Evolutionary conservation across 2,113 vertebrate genomes (phyloP).

Genomic region (Alligator sinensis): DNA sequence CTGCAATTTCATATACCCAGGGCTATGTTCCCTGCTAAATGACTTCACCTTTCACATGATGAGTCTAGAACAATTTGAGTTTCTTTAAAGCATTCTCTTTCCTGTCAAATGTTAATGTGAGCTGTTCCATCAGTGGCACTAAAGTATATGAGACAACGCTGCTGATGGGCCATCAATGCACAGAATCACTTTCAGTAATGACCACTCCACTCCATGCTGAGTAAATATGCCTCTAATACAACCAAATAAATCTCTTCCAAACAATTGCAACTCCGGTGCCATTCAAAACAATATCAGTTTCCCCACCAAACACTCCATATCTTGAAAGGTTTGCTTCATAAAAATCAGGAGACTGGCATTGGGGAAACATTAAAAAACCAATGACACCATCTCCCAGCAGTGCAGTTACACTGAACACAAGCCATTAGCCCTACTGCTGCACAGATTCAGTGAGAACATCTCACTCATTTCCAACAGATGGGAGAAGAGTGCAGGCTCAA

Average conservation of each 20-base stretch:
- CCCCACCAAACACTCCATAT: not conserved
- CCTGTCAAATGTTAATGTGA: not conserved
- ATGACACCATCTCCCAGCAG: not conserved
- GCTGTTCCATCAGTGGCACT: not conserved
- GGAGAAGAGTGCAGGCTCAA: not conserved
- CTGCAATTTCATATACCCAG: not conserved
- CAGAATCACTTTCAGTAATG: not conserved
- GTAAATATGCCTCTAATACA: not conserved
- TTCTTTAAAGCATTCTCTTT: not conserved
- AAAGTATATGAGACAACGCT: not conserved
- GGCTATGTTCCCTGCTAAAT: not conserved
- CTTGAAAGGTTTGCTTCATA: not conserved
- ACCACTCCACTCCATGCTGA: not conserved
- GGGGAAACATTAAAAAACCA: not conserved
- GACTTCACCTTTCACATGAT: not conserved
- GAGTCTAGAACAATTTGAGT: not conserved
- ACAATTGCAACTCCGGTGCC: accelerated
- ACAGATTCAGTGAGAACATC: not conserved
- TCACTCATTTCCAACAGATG: not conserved
- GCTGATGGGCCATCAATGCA: not conserved
- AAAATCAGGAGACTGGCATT: not conserved
- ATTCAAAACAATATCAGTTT: not conserved
- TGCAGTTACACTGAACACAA: too few species aligned
- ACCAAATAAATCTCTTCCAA: not conserved
- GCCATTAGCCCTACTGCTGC: not conserved